Percentiles rank a stretch among this genome's conserved stretches.
Conservation (phyloP, 2,113 vertebrate genomes). For the Callospermophilus lateralis region DNA sequence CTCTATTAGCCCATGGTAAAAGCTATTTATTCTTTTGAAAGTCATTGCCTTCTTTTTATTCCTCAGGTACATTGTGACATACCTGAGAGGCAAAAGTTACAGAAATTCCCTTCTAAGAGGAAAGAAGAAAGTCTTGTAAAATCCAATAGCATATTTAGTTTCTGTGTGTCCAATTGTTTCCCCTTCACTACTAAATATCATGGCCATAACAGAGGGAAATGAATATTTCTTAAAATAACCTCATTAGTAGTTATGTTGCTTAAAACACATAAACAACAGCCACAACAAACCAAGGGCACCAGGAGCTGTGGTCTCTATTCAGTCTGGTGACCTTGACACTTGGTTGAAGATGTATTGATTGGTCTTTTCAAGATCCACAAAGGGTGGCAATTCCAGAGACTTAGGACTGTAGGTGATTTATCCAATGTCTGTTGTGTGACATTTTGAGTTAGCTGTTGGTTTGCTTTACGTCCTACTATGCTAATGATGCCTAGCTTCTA, state of each 20-base stretch:
- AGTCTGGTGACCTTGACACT: rapidly evolving
- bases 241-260: neutral
- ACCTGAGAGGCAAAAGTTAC: neutral
- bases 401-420: neutral
- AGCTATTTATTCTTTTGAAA: conserved; percentile 48
- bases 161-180: neutral
- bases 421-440: neutral
- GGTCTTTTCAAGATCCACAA: neutral
- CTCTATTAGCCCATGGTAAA: neutral
- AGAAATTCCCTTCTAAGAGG: conserved; percentile 23
- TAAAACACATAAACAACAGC: neutral
- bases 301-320: rapidly evolving
- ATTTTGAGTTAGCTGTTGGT: conserved; percentile 33
- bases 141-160: neutral
- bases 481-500: conserved; percentile 23
- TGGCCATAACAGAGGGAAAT: neutral
- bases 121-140: neutral
- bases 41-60: neutral
- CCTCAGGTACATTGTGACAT: neutral
- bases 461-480: conserved; percentile 43
- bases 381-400: neutral
- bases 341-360: neutral
- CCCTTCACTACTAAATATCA: neutral
- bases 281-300: neutral
- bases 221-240: neutral